A percentile compares a stretch with the other conserved stretches of the same genome.
Evolutionary conservation across 2,888 invertebrate genomes (phyloP).

Genomic region (Neuroscelio doddi): DNA sequence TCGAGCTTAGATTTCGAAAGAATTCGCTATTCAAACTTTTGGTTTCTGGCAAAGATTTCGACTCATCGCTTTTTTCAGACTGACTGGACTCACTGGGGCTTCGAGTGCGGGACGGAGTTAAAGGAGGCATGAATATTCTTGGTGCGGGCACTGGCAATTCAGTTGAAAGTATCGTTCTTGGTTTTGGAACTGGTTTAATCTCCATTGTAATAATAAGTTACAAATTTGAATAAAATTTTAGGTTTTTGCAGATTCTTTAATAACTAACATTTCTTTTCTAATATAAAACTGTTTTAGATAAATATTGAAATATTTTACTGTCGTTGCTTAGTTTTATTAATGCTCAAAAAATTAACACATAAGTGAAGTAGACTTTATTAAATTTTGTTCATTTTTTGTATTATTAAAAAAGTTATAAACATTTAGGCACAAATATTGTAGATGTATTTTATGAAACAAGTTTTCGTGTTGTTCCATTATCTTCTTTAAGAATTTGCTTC

Average conservation of each 20-base stretch:
- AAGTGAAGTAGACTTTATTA: too few species aligned
- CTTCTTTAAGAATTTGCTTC: not conserved
- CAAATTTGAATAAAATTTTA: not conserved
- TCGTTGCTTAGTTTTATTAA: too few species aligned
- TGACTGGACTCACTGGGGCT: slow-evolving; percentile 60
- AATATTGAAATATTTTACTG: too few species aligned
- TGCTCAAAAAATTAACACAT: too few species aligned
- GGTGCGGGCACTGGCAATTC: slow-evolving; percentile 64
- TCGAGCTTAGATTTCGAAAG: slow-evolving; percentile 61
- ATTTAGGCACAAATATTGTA: not conserved
- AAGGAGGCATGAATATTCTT: slow-evolving; percentile 44
- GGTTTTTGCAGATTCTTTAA: not conserved
- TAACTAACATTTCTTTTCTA: not conserved
- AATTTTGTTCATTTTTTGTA: too few species aligned
- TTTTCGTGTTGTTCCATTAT: not conserved
- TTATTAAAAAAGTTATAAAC: too few species aligned
- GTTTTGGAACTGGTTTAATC: slow-evolving; percentile 66
- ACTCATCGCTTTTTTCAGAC: slow-evolving; percentile 61
- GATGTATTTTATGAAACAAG: not conserved
- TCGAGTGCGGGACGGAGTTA: slow-evolving; percentile 45
- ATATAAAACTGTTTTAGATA: not conserved
- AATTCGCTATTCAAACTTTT: slow-evolving; percentile 54
- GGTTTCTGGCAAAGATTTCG: slow-evolving; percentile 49
- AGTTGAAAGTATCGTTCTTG: slow-evolving; percentile 56
- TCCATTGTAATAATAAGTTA: slow-evolving; percentile 54